phyloP scores from a whole-genome alignment of 2,113 vertebrate genomes.

The Cisticola juncidis region DNA sequence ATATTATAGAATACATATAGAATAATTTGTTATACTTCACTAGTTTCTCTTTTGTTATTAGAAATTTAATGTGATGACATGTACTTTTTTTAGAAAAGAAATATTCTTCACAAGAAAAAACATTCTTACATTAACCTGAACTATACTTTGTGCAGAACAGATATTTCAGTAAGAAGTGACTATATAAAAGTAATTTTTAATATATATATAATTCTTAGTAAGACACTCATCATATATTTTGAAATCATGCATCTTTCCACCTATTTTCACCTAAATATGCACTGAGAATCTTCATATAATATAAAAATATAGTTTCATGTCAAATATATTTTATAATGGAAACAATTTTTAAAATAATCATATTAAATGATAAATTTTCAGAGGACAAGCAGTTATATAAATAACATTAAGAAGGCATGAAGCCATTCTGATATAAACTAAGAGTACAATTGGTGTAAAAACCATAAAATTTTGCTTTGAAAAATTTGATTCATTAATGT shows the following conservation, averaged over 20 bases:
- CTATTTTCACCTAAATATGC: not conserved
- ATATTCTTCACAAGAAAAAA: not conserved
- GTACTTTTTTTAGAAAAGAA: not conserved
- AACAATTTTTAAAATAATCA: not conserved
- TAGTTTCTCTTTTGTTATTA: not conserved
- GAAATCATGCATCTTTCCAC: not conserved
- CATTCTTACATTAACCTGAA: not conserved
- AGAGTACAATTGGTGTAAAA: not conserved
- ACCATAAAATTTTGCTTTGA: not conserved
- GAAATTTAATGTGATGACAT: not conserved
- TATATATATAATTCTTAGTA: not conserved
- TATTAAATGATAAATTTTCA: not conserved
- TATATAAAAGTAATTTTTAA: too few relatives aligned
- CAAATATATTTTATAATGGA: not conserved
- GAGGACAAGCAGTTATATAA: not conserved
- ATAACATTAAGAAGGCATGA: not conserved
- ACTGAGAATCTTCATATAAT: not conserved
- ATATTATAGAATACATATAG: not conserved
- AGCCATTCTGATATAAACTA: not conserved
- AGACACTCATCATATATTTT: not conserved
- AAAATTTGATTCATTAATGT: not conserved
- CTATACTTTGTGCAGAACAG: not conserved
- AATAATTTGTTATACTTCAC: not conserved
- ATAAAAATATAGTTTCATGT: not conserved
- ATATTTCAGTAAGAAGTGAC: not conserved